Base-by-base conservation (phyloP, 2,113 vertebrate genomes). In the Penelope pileata region DNA sequence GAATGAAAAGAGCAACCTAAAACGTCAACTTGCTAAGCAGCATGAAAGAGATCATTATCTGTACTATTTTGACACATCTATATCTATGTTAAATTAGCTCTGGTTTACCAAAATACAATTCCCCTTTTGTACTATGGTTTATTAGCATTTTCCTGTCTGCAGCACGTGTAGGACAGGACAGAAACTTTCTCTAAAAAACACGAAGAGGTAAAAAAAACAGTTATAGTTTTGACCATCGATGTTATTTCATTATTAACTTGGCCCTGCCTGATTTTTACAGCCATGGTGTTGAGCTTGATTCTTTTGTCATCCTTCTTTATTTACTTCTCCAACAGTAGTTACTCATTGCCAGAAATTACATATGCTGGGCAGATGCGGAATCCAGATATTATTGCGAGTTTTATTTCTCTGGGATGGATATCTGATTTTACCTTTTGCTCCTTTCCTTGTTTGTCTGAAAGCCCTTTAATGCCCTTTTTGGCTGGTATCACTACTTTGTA, bases 331-430 rank as follows among this genome's bases (percentile, higher is more conserved):
- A 86, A 90, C 38, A 83, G 63, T 38, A 92, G 91, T 91, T 81
- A 83, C 34, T 77, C 59, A 91, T 4, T 96, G 91, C 94, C 94
- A 96, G 91, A 95, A 95, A 95, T 91, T 94, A 94, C 95, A 96
- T 91, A 81, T 97, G 91, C 72, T 88, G 68, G 85, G 51, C 93
- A 96, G 94, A 96, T 96, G 93, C 82, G 90, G 85, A 88, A 90
- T 93, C 32, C 85, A 94, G 89, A 92, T 94, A 96, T n/a, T 94
- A 82, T 32, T 94, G 54, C 40, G 79, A 86, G 58, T 50, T 91
- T 94, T 86, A 77, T 95, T 95, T 89, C 86, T 79, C 36, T 51
- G 59, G 32, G 36, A 45, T 21, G 64, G 40, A 43, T 91, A 87
- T 73, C 84, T 93, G 91, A 91, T 87, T 87, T 87, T 85, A 95